These are phyloP conservation scores for Pluvianellus socialis DNA, from an alignment of 2,113 vertebrate species.

Conservation along the genomic window DNA sequence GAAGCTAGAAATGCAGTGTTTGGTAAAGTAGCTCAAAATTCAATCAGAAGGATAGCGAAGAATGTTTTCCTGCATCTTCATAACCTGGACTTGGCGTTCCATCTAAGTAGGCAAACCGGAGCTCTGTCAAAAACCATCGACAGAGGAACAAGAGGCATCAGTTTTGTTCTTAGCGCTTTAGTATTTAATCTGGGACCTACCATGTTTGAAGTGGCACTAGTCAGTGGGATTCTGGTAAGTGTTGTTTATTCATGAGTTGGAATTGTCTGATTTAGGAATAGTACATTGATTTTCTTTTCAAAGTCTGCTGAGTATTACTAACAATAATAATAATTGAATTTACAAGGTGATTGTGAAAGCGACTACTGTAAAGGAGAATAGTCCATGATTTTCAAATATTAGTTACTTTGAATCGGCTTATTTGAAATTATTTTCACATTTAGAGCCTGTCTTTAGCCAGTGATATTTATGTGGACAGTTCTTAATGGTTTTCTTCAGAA, in stretches of 20 bases:
- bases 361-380: not conserved
- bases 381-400: not conserved
- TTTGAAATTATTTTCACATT: not conserved
- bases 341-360: not conserved
- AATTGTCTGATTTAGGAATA: not conserved
- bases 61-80: slow-evolving; percentile 98
- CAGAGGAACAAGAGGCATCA: slow-evolving; percentile 95
- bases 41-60: slow-evolving; percentile 93
- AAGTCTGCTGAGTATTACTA: not conserved
- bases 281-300: not conserved
- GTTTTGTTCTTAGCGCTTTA: slow-evolving; percentile 94
- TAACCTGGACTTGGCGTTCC: slow-evolving; percentile 93
- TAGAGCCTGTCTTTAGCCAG: not conserved
- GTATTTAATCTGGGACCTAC: slow-evolving; percentile 98
- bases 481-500: not conserved
- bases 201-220: slow-evolving; percentile 91
- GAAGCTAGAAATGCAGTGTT: slow-evolving; percentile 96
- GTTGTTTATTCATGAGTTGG: not conserved
- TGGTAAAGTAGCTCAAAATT: slow-evolving; percentile 96
- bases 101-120: slow-evolving; percentile 95
- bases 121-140: slow-evolving; percentile 97
- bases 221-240: slow-evolving; percentile 92
- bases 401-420: not conserved
- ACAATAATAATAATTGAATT: not conserved
- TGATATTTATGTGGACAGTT: not conserved